Percentiles rank a stretch among this genome's conserved stretches.
These are phyloP conservation scores for Sturmia bella DNA, from an alignment of 2,888 invertebrate species.

Conservation along the genomic window DNA sequence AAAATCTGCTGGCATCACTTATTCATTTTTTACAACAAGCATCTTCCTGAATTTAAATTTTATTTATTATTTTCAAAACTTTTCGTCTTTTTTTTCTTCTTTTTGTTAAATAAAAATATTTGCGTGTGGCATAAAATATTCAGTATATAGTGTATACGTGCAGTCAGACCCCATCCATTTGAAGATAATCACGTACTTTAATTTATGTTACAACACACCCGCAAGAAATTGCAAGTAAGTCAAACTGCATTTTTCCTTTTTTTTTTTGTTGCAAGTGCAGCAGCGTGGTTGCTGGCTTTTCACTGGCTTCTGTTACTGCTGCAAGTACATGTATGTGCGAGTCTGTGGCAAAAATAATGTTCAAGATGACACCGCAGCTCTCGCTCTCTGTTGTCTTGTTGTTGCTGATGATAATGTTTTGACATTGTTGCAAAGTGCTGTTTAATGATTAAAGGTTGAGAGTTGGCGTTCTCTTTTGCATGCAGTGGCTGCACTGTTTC, in stretches of 20 bases:
- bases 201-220: slow-evolving; percentile 57
- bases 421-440: slow-evolving; percentile 46
- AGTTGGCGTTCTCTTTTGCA: slow-evolving; percentile 4
- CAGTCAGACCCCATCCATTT: background rate
- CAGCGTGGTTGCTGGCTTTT: slow-evolving; percentile 11
- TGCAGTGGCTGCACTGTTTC: background rate
- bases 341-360: background rate
- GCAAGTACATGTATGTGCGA: slow-evolving; percentile 14
- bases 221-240: slow-evolving; percentile 43
- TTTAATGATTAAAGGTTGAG: slow-evolving; percentile 30
- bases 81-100: too few species aligned
- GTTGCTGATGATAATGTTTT: slow-evolving; percentile 12
- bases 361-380: background rate
- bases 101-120: background rate
- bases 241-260: slow-evolving; percentile 20
- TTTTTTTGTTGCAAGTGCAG: slow-evolving; percentile 23
- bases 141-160: background rate
- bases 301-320: slow-evolving; percentile 34
- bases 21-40: slow-evolving; percentile 23
- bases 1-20: slow-evolving; percentile 37
- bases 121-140: slow-evolving; percentile 17
- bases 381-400: background rate
- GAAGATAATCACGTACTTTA: slow-evolving; percentile 61
- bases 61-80: slow-evolving; percentile 28
- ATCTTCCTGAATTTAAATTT: slow-evolving; percentile 36